Conservation (phyloP, 2,113 vertebrate genomes). For the Caranx melampygus region DNA sequence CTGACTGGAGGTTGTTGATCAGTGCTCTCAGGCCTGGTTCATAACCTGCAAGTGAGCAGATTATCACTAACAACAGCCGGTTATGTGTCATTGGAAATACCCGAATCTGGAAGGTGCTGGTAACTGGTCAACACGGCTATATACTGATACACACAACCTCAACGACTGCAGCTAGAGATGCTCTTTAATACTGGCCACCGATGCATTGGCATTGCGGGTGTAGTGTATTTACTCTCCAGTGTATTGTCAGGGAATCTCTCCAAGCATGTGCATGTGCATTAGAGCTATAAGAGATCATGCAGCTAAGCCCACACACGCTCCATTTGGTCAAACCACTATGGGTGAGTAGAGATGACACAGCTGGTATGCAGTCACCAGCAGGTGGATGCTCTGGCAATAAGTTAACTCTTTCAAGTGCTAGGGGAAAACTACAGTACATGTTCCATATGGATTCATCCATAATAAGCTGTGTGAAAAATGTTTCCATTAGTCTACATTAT, state of each 20-base stretch:
- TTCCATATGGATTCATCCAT: neutral
- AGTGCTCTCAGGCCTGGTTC: constrained; percentile 19
- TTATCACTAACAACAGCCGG: constrained; percentile 11
- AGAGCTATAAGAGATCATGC: neutral
- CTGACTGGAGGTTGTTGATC: constrained; percentile 1
- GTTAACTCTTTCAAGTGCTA: no score
- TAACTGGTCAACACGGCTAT: constrained; percentile 5
- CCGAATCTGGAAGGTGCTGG: constrained; percentile 8
- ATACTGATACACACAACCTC: constrained; percentile 3
- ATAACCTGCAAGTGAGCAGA: constrained; percentile 13
- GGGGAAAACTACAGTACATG: no score
- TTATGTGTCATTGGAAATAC: neutral
- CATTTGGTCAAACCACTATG: neutral
- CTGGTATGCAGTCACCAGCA: neutral
- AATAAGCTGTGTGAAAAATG: neutral
- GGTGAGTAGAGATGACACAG: neutral
- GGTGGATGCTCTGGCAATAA: neutral
- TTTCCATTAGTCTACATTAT: neutral
- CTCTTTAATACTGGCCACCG: neutral
- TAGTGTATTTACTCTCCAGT: neutral
- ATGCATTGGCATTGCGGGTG: neutral
- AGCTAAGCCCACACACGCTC: neutral
- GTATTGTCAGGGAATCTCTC: neutral
- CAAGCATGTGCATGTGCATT: neutral
- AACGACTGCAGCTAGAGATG: constrained; percentile 59